Percentiles rank a stretch among this genome's conserved stretches.
phyloP scores from a whole-genome alignment of 2,113 vertebrate genomes.

The Bungarus multicinctus region DNA sequence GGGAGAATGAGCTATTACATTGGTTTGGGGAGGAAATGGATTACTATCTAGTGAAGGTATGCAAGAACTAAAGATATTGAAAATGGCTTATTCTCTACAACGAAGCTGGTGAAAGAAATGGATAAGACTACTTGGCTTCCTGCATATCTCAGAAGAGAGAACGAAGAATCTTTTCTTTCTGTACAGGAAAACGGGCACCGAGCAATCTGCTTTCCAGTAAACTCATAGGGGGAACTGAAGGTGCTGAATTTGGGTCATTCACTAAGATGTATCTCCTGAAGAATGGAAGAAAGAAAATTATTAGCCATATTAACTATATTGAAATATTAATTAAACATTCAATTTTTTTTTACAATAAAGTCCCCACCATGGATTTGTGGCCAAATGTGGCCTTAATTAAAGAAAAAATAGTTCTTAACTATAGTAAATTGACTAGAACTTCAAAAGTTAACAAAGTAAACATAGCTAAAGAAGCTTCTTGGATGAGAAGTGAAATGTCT shows the following conservation, averaged over 20 bases:
- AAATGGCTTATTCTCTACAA: neutral
- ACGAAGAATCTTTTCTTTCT: neutral
- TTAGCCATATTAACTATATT: neutral
- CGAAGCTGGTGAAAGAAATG: neutral
- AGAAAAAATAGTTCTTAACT: neutral
- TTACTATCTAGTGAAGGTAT: conserved; percentile 26
- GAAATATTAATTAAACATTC: neutral
- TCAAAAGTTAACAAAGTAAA: neutral
- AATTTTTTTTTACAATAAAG: neutral
- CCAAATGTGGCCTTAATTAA: neutral
- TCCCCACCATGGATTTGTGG: neutral
- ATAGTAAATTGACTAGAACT: neutral
- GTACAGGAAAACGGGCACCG: conserved; percentile 25
- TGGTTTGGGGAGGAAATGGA: neutral
- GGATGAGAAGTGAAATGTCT: too few relatives aligned
- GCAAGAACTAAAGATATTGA: neutral
- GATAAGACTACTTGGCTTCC: neutral
- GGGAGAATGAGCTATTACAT: neutral
- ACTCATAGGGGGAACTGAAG: neutral
- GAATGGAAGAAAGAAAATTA: neutral
- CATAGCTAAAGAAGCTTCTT: too few relatives aligned
- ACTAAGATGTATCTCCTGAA: conserved; percentile 25
- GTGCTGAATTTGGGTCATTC: neutral
- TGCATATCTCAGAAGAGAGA: neutral
- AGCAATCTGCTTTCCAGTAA: conserved; percentile 47